Percentiles rank a stretch among this genome's conserved stretches.
Evolutionary conservation across 2,888 invertebrate genomes (phyloP).

Genomic region (Prostheceraeus crozeri): DNA sequence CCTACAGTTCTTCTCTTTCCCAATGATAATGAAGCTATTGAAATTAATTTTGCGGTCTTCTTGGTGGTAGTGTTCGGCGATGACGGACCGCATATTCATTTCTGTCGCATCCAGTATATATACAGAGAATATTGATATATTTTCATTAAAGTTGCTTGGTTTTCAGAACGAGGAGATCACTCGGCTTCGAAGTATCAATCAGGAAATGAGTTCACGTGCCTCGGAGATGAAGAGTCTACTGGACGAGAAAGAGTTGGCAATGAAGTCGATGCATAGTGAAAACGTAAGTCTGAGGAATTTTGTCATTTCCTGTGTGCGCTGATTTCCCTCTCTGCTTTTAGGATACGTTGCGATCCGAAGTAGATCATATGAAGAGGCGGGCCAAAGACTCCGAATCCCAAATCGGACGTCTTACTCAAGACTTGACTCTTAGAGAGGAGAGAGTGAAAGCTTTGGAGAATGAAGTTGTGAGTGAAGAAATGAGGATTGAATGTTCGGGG

Average conservation of each 20-base stretch:
- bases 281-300: not conserved
- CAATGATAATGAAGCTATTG: too few relatives aligned
- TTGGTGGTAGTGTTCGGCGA: too few relatives aligned
- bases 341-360: constrained; percentile 25
- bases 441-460: constrained; percentile 32
- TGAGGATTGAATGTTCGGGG: too few relatives aligned
- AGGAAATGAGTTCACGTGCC: constrained; percentile 17
- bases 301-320: not conserved
- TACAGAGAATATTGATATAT: too few relatives aligned
- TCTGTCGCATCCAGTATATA: too few relatives aligned
- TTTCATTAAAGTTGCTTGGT: too few relatives aligned
- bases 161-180: constrained; percentile 28
- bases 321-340: not conserved
- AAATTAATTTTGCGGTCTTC: too few relatives aligned
- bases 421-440: constrained; percentile 32
- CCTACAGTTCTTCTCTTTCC: too few relatives aligned
- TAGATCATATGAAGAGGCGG: constrained; percentile 30
- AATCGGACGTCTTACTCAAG: constrained; percentile 1
- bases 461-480: constrained; percentile 31
- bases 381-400: constrained; percentile 27
- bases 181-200: constrained; percentile 24
- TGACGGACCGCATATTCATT: too few relatives aligned
- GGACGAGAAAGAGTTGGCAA: constrained; percentile 3
- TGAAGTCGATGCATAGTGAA: constrained; percentile 3
- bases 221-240: constrained; percentile 20